These are phyloP conservation scores for Scarus forsteni DNA, from an alignment of 2,797 vertebrate genomes.

Conservation along the genomic window DNA sequence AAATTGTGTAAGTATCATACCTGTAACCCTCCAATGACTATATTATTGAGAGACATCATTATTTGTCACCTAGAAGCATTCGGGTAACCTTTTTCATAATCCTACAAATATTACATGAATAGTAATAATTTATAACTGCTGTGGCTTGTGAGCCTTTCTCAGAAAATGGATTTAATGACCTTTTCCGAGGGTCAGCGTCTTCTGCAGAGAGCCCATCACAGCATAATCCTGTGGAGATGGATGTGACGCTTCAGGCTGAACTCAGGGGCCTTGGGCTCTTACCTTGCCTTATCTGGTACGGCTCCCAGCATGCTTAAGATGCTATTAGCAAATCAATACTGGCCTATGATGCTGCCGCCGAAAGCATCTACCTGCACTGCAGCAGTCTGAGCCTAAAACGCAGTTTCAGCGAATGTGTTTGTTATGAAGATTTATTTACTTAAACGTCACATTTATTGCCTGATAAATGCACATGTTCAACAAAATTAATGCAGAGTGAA, in stretches of 20 bases:
- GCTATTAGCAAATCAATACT: slow-evolving; percentile 67
- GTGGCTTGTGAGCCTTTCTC: slow-evolving; percentile 13
- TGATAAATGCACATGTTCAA: slow-evolving; percentile 17
- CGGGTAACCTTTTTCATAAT: slow-evolving; percentile 5
- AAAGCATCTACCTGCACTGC: slow-evolving; percentile 38
- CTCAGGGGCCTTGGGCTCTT: slow-evolving; percentile 13
- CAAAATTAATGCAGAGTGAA: slow-evolving; percentile 37
- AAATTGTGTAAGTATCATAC: not conserved
- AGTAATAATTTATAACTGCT: slow-evolving; percentile 14
- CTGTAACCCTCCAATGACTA: not conserved
- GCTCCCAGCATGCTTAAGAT: slow-evolving; percentile 29
- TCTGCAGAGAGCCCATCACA: slow-evolving; percentile 45
- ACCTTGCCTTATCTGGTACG: slow-evolving; percentile 17
- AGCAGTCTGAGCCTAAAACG: slow-evolving; percentile 42
- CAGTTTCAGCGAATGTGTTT: slow-evolving; percentile 34
- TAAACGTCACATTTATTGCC: slow-evolving; percentile 9
- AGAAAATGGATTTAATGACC: slow-evolving; percentile 40
- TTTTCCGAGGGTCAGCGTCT: slow-evolving; percentile 50
- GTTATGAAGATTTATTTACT: slow-evolving; percentile 2
- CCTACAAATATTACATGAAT: slow-evolving; percentile 3
- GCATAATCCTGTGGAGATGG: slow-evolving; percentile 41
- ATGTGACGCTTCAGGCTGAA: slow-evolving; percentile 33
- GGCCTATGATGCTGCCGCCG: slow-evolving; percentile 32
- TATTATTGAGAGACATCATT: not conserved
- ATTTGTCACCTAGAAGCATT: not conserved